Evolutionary conservation across 2,797 vertebrate genomes (phyloP).

Genomic region (Eupleurogrammus muticus): DNA sequence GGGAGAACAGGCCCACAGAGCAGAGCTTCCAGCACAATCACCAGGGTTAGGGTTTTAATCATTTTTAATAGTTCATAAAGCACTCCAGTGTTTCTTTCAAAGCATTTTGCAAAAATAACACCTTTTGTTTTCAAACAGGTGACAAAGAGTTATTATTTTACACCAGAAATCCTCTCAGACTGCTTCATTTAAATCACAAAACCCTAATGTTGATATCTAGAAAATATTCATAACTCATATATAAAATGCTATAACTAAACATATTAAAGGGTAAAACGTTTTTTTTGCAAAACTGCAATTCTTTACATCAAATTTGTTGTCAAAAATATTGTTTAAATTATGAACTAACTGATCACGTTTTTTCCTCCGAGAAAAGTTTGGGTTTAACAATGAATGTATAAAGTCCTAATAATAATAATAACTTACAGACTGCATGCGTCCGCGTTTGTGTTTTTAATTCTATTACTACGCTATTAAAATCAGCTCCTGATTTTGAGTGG

Average conservation of each 20-base stretch:
- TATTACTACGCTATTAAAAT: no score
- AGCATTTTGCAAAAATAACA: not conserved
- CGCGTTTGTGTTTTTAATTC: no score
- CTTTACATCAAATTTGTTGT: not conserved
- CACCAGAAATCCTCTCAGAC: not conserved
- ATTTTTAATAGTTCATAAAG: no score
- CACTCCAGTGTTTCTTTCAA: not conserved
- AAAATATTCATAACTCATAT: no score
- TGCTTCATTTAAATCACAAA: not conserved
- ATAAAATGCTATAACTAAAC: no score
- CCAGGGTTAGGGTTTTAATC: not conserved
- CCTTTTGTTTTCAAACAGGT: not conserved
- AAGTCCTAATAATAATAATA: no score
- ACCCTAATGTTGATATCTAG: not conserved
- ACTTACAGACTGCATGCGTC: no score
- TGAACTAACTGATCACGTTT: not conserved
- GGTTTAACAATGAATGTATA: no score
- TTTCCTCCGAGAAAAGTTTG: no score
- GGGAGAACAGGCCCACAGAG: conserved; percentile 30
- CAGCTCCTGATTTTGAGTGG: no score
- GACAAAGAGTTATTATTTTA: not conserved
- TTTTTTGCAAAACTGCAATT: not conserved
- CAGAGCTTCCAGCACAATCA: conserved; percentile 23
- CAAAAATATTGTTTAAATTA: not conserved
- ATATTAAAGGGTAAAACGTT: not conserved